Conservation (phyloP, 2,797 vertebrate species). For the Poeciliopsis presidionis region DNA sequence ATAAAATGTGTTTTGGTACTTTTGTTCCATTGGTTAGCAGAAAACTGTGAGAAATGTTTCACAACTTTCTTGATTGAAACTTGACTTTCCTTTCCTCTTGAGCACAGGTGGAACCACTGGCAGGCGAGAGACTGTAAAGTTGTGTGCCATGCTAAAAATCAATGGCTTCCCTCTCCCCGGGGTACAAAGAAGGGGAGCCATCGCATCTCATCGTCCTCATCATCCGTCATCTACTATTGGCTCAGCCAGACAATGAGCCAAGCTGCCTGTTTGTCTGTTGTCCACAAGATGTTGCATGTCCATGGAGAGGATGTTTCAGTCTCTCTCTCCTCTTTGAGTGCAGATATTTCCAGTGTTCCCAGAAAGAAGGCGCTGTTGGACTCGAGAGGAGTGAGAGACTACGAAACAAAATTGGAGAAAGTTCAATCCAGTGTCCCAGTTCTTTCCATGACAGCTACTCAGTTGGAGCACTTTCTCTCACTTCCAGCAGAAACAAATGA, state of each 20-base stretch:
- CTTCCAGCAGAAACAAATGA: slow-evolving; percentile 77
- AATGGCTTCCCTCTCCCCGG: slow-evolving; percentile 76
- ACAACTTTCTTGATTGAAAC: not conserved
- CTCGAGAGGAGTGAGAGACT: slow-evolving; percentile 62
- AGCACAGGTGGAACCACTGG: slow-evolving; percentile 87
- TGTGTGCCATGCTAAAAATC: slow-evolving; percentile 90
- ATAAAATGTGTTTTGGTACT: not conserved
- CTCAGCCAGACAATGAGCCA: slow-evolving; percentile 57
- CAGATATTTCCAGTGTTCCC: slow-evolving; percentile 74
- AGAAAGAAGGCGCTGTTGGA: slow-evolving; percentile 59
- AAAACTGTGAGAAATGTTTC: not conserved
- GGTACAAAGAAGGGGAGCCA: slow-evolving; percentile 61
- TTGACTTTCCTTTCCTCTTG: slow-evolving; percentile 47
- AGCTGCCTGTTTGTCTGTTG: slow-evolving; percentile 75
- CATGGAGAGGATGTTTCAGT: slow-evolving; percentile 80
- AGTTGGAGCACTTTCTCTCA: slow-evolving; percentile 50
- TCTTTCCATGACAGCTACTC: slow-evolving; percentile 60
- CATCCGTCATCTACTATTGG: slow-evolving; percentile 64
- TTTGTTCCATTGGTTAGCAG: not conserved
- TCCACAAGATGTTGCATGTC: slow-evolving; percentile 94
- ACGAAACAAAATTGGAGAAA: slow-evolving; percentile 48
- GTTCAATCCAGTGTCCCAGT: slow-evolving; percentile 54
- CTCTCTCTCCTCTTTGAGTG: slow-evolving; percentile 74
- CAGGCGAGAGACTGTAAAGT: slow-evolving; percentile 90
- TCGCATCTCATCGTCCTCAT: slow-evolving; percentile 70